Evolutionary conservation across 2,113 vertebrate genomes (phyloP).

Genomic region (Toxotes jaculatrix): DNA sequence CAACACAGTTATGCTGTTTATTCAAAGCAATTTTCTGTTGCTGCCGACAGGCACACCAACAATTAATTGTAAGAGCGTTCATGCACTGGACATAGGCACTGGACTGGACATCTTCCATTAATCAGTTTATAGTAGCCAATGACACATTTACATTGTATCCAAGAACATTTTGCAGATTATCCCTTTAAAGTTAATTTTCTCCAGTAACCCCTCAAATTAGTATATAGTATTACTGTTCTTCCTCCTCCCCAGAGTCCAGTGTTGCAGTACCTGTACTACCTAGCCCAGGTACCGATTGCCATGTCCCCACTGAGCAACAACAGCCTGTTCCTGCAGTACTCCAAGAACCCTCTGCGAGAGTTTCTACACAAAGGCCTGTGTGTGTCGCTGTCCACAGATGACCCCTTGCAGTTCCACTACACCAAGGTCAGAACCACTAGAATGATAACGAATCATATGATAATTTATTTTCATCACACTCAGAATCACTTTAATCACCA

Average conservation of each 20-base stretch:
- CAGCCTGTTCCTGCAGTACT: constrained; percentile 97
- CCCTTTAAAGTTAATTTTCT: background rate
- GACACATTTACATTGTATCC: background rate
- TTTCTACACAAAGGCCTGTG: constrained; percentile 97
- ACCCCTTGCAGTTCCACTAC: constrained; percentile 99
- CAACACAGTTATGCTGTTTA: background rate
- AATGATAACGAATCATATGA: background rate
- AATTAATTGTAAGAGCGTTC: background rate
- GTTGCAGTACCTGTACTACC: constrained; percentile 97
- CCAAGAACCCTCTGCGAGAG: constrained; percentile 95
- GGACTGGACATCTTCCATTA: too few species aligned
- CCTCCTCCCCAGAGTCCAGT: constrained; percentile 91
- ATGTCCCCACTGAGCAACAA: constrained; percentile 99
- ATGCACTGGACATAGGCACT: background rate
- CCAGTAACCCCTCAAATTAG: too few species aligned
- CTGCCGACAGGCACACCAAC: too few species aligned
- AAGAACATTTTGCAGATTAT: background rate
- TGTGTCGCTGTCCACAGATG: constrained; percentile 96
- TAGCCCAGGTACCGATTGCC: constrained; percentile 96
- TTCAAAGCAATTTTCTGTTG: too few species aligned
- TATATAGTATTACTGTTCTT: background rate
- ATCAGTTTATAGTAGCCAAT: background rate
- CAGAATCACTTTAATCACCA: background rate
- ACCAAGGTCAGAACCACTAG: constrained; percentile 89
- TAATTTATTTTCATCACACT: background rate